Conservation (phyloP, 2,888 invertebrate genomes). For the Lasius fuliginosus region DNA sequence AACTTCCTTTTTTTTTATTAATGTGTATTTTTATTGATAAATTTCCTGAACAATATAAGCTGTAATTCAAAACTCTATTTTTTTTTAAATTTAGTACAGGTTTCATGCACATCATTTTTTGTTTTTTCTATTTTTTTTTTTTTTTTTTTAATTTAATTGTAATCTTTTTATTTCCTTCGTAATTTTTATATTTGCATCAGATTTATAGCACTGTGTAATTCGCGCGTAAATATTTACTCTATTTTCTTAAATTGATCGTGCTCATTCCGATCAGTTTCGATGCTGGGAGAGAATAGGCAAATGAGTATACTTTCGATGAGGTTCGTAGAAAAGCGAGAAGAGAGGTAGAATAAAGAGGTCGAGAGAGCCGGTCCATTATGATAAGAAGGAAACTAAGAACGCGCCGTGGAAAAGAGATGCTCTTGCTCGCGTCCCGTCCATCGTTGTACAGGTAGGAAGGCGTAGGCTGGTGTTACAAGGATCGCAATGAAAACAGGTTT, state of each 20-base stretch:
- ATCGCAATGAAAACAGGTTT: constrained; percentile 59
- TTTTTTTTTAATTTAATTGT: neutral
- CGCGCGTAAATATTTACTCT: neutral
- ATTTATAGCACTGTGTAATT: neutral
- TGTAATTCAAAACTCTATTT: neutral
- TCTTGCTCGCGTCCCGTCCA: neutral
- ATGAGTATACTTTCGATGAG: neutral
- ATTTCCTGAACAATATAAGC: neutral
- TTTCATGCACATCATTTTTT: neutral
- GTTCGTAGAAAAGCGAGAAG: constrained; percentile 15
- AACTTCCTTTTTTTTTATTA: neutral
- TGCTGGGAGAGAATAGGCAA: neutral
- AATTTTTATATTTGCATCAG: neutral
- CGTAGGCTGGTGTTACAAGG: constrained; percentile 22
- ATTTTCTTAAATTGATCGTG: neutral
- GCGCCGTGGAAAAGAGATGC: constrained; percentile 43
- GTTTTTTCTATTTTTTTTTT: neutral
- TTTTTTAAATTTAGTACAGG: neutral
- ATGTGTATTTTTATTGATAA: neutral
- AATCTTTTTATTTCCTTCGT: neutral
- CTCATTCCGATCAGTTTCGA: neutral
- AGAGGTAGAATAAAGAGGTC: constrained; percentile 20
- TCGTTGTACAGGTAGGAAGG: neutral
- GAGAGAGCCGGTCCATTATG: neutral
- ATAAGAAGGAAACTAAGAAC: constrained; percentile 48